Conservation (phyloP, 2,113 vertebrate species). For the Corythornis cristatus region DNA sequence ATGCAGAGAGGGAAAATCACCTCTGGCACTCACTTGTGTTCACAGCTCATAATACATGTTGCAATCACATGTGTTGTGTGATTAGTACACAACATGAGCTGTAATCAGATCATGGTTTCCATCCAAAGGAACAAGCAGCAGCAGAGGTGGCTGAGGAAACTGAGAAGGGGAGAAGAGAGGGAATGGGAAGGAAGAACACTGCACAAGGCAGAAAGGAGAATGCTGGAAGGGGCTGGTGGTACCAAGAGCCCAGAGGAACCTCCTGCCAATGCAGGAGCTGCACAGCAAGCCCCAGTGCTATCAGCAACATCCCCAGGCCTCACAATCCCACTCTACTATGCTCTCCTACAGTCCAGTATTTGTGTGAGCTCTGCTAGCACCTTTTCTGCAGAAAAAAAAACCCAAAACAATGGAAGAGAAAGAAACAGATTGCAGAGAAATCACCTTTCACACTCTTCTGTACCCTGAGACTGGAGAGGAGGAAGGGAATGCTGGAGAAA, state of each 20-base stretch:
- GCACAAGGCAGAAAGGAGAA: neutral
- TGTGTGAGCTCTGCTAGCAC: neutral
- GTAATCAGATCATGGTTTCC: neutral
- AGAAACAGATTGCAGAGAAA: neutral
- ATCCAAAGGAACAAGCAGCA: neutral
- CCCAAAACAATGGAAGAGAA: neutral
- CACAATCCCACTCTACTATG: neutral
- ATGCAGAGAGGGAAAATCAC: neutral
- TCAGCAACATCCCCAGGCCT: neutral
- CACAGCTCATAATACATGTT: neutral
- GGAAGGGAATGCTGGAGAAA: neutral
- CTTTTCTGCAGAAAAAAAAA: neutral
- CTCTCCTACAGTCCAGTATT: neutral
- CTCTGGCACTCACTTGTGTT: neutral
- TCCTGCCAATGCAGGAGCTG: neutral
- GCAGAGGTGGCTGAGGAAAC: neutral
- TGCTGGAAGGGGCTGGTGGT: neutral
- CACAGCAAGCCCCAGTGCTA: neutral
- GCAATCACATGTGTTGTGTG: neutral
- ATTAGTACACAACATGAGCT: neutral
- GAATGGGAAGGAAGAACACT: neutral
- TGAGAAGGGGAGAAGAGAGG: neutral
- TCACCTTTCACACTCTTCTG: neutral
- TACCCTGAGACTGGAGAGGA: neutral
- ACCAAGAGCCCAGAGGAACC: neutral